Conservation (phyloP, 2,797 vertebrate species). For the Myotis vivesi region DNA sequence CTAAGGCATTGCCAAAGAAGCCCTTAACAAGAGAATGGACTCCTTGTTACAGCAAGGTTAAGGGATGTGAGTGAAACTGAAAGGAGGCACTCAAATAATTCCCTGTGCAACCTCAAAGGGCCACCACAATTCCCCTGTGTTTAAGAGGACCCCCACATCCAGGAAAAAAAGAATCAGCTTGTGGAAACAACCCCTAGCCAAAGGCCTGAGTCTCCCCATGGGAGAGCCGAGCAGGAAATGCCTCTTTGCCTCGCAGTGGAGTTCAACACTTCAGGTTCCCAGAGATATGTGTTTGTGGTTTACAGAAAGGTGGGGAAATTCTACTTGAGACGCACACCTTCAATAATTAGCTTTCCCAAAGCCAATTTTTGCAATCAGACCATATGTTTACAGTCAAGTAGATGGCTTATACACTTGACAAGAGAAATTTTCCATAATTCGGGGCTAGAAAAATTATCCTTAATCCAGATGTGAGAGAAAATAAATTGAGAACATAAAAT, state of each 20-base stretch:
- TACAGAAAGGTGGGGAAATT: constrained; percentile 67
- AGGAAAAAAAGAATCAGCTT: constrained; percentile 62
- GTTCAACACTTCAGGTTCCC: constrained; percentile 53
- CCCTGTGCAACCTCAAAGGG: constrained; percentile 66
- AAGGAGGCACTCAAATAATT: constrained; percentile 73
- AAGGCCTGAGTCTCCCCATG: constrained; percentile 43
- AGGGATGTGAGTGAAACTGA: constrained; percentile 52
- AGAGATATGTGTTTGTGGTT: constrained; percentile 71
- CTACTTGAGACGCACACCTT: constrained; percentile 52
- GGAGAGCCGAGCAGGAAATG: constrained; percentile 65
- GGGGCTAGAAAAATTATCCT: constrained; percentile 74
- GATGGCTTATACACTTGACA: constrained; percentile 61
- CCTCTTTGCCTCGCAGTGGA: constrained; percentile 56
- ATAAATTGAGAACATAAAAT: constrained; percentile 77
- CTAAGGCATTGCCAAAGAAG: constrained; percentile 54
- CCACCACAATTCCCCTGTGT: constrained; percentile 71
- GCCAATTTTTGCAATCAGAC: constrained; percentile 64
- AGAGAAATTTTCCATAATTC: constrained; percentile 67
- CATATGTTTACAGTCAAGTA: constrained; percentile 64
- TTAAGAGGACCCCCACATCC: constrained; percentile 63
- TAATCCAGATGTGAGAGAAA: constrained; percentile 76
- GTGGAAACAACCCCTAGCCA: constrained; percentile 63
- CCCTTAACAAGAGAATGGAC: constrained; percentile 60
- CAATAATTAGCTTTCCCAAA: constrained; percentile 65
- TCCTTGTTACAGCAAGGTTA: constrained; percentile 52